These are phyloP conservation scores for Tetanocera ferruginea DNA, from an alignment of 2,888 invertebrate genomes.

Conservation along the genomic window DNA sequence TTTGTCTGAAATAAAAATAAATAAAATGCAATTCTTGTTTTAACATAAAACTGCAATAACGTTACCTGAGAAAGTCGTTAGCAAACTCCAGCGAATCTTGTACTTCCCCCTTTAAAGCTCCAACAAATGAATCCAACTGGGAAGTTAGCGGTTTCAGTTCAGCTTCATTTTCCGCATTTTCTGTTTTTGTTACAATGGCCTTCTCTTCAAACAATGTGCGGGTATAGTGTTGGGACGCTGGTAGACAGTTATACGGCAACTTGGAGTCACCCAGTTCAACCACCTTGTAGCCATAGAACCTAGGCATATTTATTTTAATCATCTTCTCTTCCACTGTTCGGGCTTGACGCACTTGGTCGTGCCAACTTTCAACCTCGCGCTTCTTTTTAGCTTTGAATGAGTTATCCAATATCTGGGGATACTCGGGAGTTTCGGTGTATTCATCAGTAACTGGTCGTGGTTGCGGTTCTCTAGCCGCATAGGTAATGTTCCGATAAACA, in stretches of 20 bases:
- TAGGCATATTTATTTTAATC: slow-evolving; percentile 85
- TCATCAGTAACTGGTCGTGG: slow-evolving; percentile 48
- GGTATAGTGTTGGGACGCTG: slow-evolving; percentile 82
- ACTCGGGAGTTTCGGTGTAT: slow-evolving; percentile 57
- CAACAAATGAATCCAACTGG: slow-evolving; percentile 48
- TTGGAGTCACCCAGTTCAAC: slow-evolving; percentile 74
- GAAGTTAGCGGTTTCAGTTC: not conserved
- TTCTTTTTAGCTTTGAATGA: slow-evolving; percentile 71
- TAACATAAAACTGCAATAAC: not conserved
- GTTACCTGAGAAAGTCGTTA: slow-evolving; percentile 59
- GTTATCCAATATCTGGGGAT: slow-evolving; percentile 71
- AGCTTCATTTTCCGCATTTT: slow-evolving; percentile 22
- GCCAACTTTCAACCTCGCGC: slow-evolving; percentile 70
- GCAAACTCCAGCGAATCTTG: slow-evolving; percentile 61
- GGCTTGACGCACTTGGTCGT: slow-evolving; percentile 75
- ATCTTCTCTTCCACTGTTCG: slow-evolving; percentile 88
- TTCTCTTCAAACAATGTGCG: slow-evolving; percentile 78
- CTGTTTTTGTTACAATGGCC: slow-evolving; percentile 55
- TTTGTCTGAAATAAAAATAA: slow-evolving; percentile 53
- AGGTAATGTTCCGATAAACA: slow-evolving; percentile 31
- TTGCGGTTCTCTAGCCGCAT: slow-evolving; percentile 35
- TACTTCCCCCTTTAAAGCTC: slow-evolving; percentile 55
- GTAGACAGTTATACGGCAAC: slow-evolving; percentile 78
- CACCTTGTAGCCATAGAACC: slow-evolving; percentile 83
- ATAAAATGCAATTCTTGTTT: not conserved